phyloP scores from a whole-genome alignment of 2,797 vertebrate genomes.

The Rhinichthys osculus region DNA sequence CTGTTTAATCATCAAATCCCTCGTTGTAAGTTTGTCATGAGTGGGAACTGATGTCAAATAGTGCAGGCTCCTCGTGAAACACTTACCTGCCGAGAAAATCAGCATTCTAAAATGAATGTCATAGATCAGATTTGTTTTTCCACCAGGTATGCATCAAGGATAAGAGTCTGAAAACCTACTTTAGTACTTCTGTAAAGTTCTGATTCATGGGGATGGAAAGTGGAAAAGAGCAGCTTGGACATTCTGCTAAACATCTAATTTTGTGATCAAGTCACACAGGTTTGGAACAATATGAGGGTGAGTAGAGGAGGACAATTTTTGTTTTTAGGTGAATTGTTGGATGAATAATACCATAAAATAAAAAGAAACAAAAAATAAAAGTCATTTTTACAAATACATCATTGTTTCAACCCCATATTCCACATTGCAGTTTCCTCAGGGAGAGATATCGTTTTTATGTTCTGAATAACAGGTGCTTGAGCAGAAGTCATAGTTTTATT shows the following conservation, averaged over 20 bases:
- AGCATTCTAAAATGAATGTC: background rate
- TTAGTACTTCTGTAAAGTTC: background rate
- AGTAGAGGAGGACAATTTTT: background rate
- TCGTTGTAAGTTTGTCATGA: background rate
- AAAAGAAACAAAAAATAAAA: background rate
- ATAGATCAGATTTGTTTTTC: constrained; percentile 34
- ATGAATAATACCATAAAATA: background rate
- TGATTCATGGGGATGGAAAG: background rate
- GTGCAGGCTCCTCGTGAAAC: constrained; percentile 1
- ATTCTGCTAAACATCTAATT: background rate
- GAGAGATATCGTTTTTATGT: constrained; percentile 5
- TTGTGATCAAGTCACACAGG: background rate
- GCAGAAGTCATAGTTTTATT: constrained; percentile 26
- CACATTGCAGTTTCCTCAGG: background rate
- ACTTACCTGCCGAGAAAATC: constrained; percentile 10
- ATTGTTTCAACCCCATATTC: background rate
- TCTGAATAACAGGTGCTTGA: background rate
- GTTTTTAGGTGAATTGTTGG: background rate
- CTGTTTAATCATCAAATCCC: constrained; percentile 48
- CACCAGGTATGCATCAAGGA: background rate
- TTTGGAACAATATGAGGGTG: background rate
- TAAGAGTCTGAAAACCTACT: background rate
- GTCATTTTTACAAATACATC: no score
- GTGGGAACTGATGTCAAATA: constrained; percentile 29
- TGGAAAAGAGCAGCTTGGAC: background rate